Evolutionary conservation across 2,113 vertebrate species (phyloP).

Genomic region (Morone saxatilis): DNA sequence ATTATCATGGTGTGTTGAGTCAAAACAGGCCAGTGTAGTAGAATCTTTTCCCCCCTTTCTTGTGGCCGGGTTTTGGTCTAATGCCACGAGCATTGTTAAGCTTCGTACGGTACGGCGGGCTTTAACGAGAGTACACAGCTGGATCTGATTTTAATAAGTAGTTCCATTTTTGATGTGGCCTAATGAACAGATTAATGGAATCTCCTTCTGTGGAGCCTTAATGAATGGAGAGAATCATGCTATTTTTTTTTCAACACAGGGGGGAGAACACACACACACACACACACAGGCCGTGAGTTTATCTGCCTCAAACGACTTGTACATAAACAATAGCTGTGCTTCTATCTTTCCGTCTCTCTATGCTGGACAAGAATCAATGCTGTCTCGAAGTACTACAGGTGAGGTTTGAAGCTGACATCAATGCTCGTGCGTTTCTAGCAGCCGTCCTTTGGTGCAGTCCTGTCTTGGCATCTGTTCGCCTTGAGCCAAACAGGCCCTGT

Average conservation of each 20-base stretch:
- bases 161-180: slow-evolving; percentile 85
- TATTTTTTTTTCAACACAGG: slow-evolving; percentile 54
- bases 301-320: slow-evolving; percentile 72
- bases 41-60: slow-evolving; percentile 60
- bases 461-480: slow-evolving; percentile 83
- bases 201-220: slow-evolving; percentile 84
- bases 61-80: slow-evolving; percentile 80
- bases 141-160: slow-evolving; percentile 88
- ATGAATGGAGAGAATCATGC: slow-evolving; percentile 81
- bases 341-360: slow-evolving; percentile 55
- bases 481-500: slow-evolving; percentile 73
- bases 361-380: slow-evolving; percentile 81
- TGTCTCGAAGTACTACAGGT: slow-evolving; percentile 81
- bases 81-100: slow-evolving; percentile 84
- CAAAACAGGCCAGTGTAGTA: slow-evolving; percentile 77
- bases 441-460: slow-evolving; percentile 79
- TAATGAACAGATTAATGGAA: slow-evolving; percentile 88
- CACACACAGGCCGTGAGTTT: slow-evolving; percentile 60
- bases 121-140: slow-evolving; percentile 86
- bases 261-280: slow-evolving; percentile 50
- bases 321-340: slow-evolving; percentile 78
- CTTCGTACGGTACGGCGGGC: slow-evolving; percentile 61
- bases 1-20: slow-evolving; percentile 78
- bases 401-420: slow-evolving; percentile 87
- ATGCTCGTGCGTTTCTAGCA: slow-evolving; percentile 70